Conservation (phyloP, 2,113 vertebrate genomes). For the Zootoca vivipara region DNA sequence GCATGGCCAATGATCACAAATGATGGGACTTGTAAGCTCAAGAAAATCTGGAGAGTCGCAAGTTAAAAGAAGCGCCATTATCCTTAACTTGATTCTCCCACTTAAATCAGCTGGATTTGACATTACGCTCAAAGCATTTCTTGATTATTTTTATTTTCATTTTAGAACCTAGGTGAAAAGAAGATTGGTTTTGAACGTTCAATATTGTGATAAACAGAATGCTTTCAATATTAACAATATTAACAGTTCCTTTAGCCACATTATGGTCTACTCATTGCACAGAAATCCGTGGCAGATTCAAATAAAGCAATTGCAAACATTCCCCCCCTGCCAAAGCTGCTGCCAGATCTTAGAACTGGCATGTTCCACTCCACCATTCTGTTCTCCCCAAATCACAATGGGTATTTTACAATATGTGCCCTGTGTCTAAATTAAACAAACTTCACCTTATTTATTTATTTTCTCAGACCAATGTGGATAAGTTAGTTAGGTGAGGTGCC, state of each 20-base stretch:
- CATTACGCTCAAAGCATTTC: not conserved
- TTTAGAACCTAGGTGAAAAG: not conserved
- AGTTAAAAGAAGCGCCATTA: not conserved
- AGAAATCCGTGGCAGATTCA: constrained; percentile 23
- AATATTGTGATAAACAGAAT: constrained; percentile 23
- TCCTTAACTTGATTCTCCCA: not conserved
- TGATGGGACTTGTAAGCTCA: too few relatives aligned
- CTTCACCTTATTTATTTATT: constrained; percentile 56
- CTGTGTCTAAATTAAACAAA: constrained; percentile 49
- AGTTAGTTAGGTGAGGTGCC: constrained; percentile 70
- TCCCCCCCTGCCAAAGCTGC: not conserved
- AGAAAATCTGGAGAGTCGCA: too few relatives aligned
- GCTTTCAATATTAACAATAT: constrained; percentile 18
- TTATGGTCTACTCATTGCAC: not conserved
- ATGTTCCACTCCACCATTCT: constrained; percentile 32
- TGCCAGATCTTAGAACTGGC: constrained; percentile 33
- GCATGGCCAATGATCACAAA: too few relatives aligned
- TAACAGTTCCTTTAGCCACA: not conserved
- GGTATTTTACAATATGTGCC: constrained; percentile 41
- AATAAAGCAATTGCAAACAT: constrained; percentile 41
- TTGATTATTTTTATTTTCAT: not conserved
- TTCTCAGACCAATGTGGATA: constrained; percentile 24
- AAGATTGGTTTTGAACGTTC: not conserved
- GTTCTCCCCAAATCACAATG: constrained; percentile 39
- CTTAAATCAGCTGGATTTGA: not conserved